Conservation (phyloP, 2,888 invertebrate genomes). For the Desoria tigrina region DNA sequence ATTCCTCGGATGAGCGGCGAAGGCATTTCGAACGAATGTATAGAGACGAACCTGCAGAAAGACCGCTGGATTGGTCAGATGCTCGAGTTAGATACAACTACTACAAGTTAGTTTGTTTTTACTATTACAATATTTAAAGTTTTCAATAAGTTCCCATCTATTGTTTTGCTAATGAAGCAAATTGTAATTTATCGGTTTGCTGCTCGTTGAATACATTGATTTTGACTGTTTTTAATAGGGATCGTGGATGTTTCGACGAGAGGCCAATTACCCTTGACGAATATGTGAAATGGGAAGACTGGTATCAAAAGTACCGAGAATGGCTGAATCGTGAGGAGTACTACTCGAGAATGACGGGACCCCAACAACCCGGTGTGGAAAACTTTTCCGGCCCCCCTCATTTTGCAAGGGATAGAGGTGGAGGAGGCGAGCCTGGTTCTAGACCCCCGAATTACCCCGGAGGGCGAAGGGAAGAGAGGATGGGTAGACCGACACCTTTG, state of each 20-base stretch:
- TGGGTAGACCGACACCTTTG: conserved; percentile 14
- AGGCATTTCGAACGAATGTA: conserved; percentile 47
- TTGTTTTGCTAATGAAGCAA: no score
- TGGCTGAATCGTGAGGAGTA: conserved; percentile 82
- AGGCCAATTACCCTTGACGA: conserved; percentile 69
- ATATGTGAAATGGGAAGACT: conserved; percentile 90
- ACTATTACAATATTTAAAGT: no score
- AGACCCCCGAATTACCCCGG: conserved; percentile 4
- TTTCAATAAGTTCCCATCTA: no score
- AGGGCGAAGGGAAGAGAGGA: background rate
- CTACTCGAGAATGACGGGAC: conserved; percentile 60
- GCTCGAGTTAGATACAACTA: conserved; percentile 73
- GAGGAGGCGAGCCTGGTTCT: background rate
- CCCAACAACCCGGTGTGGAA: background rate
- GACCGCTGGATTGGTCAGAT: conserved; percentile 71
- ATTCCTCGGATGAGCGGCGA: conserved; percentile 38
- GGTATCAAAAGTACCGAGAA: conserved; percentile 92
- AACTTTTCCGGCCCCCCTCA: background rate
- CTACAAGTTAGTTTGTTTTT: conserved; percentile 63
- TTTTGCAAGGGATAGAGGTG: background rate
- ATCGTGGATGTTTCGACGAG: conserved; percentile 79
- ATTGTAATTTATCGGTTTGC: no score
- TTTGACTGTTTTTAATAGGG: conserved; percentile 61
- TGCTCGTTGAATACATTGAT: no score
- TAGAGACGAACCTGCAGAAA: conserved; percentile 55